Conservation (phyloP, 1,140 invertebrate species). For the Scaptomyza pallida region DNA sequence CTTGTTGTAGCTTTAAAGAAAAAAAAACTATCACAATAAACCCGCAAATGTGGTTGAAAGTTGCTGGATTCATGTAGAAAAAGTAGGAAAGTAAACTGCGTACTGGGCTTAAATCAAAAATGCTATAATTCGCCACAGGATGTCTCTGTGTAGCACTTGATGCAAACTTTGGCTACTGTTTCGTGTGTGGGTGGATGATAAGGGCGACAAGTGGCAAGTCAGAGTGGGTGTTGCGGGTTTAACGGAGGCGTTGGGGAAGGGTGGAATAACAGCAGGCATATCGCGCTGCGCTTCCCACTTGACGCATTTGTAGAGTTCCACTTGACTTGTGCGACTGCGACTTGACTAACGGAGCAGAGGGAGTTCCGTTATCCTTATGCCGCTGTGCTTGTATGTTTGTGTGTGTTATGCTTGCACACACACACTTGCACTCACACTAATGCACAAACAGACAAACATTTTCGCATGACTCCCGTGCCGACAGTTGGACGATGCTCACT, state of each 20-base stretch:
- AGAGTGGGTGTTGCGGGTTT: neutral
- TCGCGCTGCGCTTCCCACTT: conserved; percentile 49
- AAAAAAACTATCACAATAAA: neutral
- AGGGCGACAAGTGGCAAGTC: conserved; percentile 30
- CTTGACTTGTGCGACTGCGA: conserved; percentile 52
- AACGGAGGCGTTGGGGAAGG: too few species aligned
- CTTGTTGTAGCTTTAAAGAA: neutral
- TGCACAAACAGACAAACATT: conserved; percentile 44
- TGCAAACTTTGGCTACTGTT: conserved; percentile 52
- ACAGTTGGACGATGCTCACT: conserved; percentile 63
- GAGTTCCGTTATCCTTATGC: conserved; percentile 40
- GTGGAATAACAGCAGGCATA: conserved; percentile 4
- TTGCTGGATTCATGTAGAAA: neutral
- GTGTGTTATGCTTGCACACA: conserved; percentile 30
- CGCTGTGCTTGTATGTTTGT: neutral
- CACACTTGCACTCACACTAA: conserved; percentile 21
- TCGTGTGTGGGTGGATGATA: conserved; percentile 29
- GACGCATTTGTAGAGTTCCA: conserved; percentile 49
- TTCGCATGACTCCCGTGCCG: conserved; percentile 58
- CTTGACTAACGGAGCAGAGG: conserved; percentile 43
- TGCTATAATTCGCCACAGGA: conserved; percentile 62
- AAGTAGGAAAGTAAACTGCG: neutral
- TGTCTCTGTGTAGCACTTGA: conserved; percentile 48
- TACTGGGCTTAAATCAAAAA: conserved; percentile 46
- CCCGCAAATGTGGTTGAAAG: neutral